Evolutionary conservation across 2,797 vertebrate species (phyloP).

Genomic region (Alca torda): DNA sequence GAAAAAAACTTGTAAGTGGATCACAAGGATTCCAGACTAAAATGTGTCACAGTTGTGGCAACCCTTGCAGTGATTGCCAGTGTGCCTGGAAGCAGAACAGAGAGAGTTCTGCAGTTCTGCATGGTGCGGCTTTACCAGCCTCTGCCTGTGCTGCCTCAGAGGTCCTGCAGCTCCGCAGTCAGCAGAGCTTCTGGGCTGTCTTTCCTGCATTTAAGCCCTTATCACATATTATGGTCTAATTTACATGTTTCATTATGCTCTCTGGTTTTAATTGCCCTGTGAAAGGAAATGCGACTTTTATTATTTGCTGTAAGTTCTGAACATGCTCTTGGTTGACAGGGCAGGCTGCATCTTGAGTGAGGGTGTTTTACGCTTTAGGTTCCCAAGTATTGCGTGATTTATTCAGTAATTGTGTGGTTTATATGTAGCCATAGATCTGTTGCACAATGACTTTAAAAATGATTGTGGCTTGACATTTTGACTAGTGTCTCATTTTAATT

Average conservation of each 20-base stretch:
- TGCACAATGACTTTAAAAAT: not conserved
- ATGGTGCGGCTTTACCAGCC: not conserved
- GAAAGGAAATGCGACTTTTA: not conserved
- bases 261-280: not conserved
- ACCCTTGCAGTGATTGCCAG: not conserved
- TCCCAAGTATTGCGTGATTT: not conserved
- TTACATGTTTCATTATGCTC: not conserved
- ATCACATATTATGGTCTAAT: not conserved
- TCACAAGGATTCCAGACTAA: not conserved
- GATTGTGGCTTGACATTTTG: not conserved
- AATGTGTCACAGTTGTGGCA: not conserved
- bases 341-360: not conserved
- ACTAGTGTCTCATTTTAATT: not conserved
- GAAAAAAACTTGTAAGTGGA: not conserved
- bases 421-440: not conserved
- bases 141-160: not conserved
- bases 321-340: not conserved
- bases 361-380: not conserved
- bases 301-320: not conserved
- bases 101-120: not conserved
- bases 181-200: not conserved
- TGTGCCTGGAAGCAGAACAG: not conserved
- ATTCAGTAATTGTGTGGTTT: not conserved
- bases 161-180: not conserved
- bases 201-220: not conserved